A percentile compares a stretch with the other conserved stretches of the same genome.
Conservation (phyloP, 2,797 vertebrate genomes). For the Eulemur albifrons region DNA sequence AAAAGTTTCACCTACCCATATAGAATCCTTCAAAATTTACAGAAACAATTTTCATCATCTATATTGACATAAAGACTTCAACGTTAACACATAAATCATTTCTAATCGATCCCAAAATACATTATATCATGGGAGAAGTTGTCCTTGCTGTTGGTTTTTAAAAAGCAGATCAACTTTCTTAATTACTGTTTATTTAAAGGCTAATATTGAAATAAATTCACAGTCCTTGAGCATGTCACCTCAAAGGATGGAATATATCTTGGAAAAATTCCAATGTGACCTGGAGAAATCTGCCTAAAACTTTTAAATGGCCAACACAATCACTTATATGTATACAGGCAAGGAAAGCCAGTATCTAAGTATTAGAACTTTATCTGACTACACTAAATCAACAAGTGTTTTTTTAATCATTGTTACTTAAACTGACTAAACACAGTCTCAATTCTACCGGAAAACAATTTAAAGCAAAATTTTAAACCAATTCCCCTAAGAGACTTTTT, state of each 20-base stretch:
- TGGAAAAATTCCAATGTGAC: neutral
- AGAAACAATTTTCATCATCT: neutral
- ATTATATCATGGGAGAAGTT: neutral
- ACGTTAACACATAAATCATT: slow-evolving; percentile 39
- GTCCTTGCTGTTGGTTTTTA: neutral
- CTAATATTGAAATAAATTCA: slow-evolving; percentile 35
- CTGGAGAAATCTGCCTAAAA: slow-evolving; percentile 17
- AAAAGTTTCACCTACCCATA: neutral
- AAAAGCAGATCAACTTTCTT: slow-evolving; percentile 32
- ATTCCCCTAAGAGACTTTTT: neutral
- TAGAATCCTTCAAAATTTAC: neutral
- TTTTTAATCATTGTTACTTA: slow-evolving; percentile 25
- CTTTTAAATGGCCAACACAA: slow-evolving; percentile 10
- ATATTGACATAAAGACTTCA: slow-evolving; percentile 5
- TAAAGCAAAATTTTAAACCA: neutral
- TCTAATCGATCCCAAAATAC: slow-evolving; percentile 23
- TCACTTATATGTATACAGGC: neutral
- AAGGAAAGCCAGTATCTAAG: slow-evolving; percentile 22
- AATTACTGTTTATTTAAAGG: slow-evolving; percentile 22
- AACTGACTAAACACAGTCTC: neutral
- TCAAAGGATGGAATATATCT: neutral
- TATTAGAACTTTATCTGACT: neutral
- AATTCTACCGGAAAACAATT: slow-evolving; percentile 5
- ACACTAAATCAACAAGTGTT: slow-evolving; percentile 62
- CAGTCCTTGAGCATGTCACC: neutral